Evolutionary conservation across 2,113 vertebrate species (phyloP).

Genomic region (Proterorhinus semilunaris): DNA sequence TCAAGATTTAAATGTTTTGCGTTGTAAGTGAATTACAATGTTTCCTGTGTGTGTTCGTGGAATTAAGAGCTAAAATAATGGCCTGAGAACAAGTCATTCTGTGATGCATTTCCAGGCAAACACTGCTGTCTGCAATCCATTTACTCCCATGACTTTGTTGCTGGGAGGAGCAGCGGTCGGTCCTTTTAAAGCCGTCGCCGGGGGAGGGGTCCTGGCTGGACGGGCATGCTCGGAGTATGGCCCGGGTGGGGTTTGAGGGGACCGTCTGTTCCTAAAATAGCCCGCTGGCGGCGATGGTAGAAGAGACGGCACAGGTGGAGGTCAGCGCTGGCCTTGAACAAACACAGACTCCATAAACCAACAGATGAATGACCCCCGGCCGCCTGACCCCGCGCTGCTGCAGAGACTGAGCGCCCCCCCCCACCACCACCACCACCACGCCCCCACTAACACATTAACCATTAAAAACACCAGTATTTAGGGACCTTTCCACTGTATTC

Average conservation of each 20-base stretch:
- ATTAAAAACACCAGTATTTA: too few species aligned
- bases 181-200: constrained; percentile 47
- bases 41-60: too few species aligned
- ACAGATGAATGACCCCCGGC: constrained; percentile 69
- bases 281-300: constrained; percentile 45
- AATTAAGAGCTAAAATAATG: too few species aligned
- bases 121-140: too few species aligned
- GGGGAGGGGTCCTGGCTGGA: background rate
- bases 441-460: too few species aligned
- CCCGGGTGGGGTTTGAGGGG: constrained; percentile 19
- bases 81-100: too few species aligned
- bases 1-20: too few species aligned
- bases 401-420: too few species aligned
- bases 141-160: background rate
- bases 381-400: background rate
- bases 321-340: constrained; percentile 67
- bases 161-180: constrained; percentile 5
- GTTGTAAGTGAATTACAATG: too few species aligned
- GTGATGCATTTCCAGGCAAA: too few species aligned
- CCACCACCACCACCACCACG: too few species aligned
- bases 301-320: constrained; percentile 81
- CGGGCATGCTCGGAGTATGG: background rate
- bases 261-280: constrained; percentile 69
- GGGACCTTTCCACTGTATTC: too few species aligned
- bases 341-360: constrained; percentile 74